Evolutionary conservation across 1,140 invertebrate genomes (phyloP).

Genomic region (Cydia amplana): DNA sequence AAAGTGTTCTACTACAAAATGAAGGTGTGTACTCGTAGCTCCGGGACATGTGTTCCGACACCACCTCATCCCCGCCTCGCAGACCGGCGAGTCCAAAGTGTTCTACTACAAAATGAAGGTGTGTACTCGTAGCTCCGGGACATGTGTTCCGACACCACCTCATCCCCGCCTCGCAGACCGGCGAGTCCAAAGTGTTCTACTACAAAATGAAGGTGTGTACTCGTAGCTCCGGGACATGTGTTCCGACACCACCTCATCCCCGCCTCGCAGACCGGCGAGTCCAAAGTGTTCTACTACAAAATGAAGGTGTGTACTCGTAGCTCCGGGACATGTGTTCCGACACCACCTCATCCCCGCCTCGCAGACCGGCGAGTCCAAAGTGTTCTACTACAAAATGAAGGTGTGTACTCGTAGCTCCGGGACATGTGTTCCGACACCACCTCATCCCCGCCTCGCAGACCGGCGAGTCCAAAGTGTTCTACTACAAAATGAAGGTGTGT

Average conservation of each 20-base stretch:
- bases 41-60: conserved; percentile 97
- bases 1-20: conserved; percentile 99
- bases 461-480: conserved; percentile 98
- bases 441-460: conserved; percentile 94
- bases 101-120: conserved; percentile 99
- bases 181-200: conserved; percentile 98
- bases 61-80: conserved; percentile 95
- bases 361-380: conserved; percentile 96
- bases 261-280: conserved; percentile 94
- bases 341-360: conserved; percentile 96
- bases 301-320: too few relatives aligned
- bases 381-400: conserved; percentile 99
- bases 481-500: too few relatives aligned
- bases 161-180: conserved; percentile 93
- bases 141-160: conserved; percentile 98
- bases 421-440: conserved; percentile 98
- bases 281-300: conserved; percentile 99
- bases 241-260: conserved; percentile 97
- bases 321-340: conserved; percentile 97
- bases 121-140: conserved; percentile 96
- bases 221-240: conserved; percentile 98
- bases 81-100: conserved; percentile 96
- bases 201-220: too few relatives aligned
- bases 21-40: too few relatives aligned
- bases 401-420: too few relatives aligned